Evolutionary conservation across 1,140 invertebrate species (phyloP), one percentile per base, ranked within the genome.

Genomic region (Orius insidiosus): DNA sequence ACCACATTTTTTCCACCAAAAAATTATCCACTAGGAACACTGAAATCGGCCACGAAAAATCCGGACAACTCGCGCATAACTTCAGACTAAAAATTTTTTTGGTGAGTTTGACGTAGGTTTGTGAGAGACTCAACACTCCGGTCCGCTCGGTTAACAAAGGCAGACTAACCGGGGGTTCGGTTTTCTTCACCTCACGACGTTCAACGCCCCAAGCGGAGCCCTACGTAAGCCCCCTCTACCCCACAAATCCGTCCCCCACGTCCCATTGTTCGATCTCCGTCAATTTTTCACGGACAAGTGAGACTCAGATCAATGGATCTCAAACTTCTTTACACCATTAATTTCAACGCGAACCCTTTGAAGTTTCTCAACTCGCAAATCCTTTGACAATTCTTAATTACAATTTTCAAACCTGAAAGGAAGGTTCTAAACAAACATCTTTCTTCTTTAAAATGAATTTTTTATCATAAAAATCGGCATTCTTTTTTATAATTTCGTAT

Each of bases 171-270:
- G 48, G 34, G 48, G 46, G 48, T 50, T 37, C 48, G 49, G 33
- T 37, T 41, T 39, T 47, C 47, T 46, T 45, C 36, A 35, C 33
- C 50, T 41, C 43, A 38, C 48, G 33, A 45, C 19, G 45, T 48
- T 52, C 55, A 33, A 35, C 36, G 15, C 30, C 24, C 37, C 35
- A 30, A 15, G 19, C 47, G 52, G 47, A 50, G 35, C 42, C 48
- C 5, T 15, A 47, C 39, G 46, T 44, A 45, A 44, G 49, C 42
- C 50, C 53, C 48, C 34, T 42, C 36, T 54, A 48, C 47, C 53
- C 55, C 54, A 49, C 49, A 56, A 38, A 53, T 54, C 41, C 11
- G 16, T 19, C 35, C 15, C 37, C 36, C 8, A 31, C 33, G 9
- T 18, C 43, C 37, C 35, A 31, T 45, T 30, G 24, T 44, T 36